phyloP scores from a whole-genome alignment of 1,140 invertebrate species.

The Diachasma alloeum region DNA sequence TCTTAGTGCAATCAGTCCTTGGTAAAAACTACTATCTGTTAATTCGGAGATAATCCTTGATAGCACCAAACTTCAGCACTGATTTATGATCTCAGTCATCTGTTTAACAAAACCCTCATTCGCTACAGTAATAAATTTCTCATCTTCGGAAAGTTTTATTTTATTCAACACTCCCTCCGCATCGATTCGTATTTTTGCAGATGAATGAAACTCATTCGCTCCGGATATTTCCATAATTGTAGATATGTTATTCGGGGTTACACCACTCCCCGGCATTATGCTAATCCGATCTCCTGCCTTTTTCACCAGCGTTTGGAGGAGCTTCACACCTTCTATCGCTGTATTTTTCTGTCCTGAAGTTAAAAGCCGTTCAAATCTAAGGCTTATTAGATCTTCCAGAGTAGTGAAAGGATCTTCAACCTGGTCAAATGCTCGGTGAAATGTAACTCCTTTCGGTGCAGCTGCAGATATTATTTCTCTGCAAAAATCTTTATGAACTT shows the following conservation, averaged over 20 bases:
- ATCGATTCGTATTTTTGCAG: constrained; percentile 66
- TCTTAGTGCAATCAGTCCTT: too few relatives aligned
- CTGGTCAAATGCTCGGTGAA: constrained; percentile 89
- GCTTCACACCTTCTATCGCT: constrained; percentile 72
- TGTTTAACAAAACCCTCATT: constrained; percentile 44
- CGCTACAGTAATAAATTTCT: constrained; percentile 38
- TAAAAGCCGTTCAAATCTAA: constrained; percentile 83
- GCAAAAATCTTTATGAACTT: constrained; percentile 75
- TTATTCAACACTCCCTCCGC: constrained; percentile 23
- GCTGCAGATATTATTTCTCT: constrained; percentile 70
- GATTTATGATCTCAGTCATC: constrained; percentile 37
- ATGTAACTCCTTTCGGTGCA: constrained; percentile 77
- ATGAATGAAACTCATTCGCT: constrained; percentile 79
- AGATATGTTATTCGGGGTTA: constrained; percentile 77
- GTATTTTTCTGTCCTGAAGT: constrained; percentile 80
- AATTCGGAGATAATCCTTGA: too few relatives aligned
- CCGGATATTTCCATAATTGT: constrained; percentile 71
- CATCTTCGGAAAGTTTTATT: background rate
- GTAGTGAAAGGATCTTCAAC: constrained; percentile 69
- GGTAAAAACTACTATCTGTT: too few relatives aligned
- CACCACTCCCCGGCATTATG: constrained; percentile 85
- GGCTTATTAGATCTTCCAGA: constrained; percentile 72
- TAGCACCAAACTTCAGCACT: too few relatives aligned
- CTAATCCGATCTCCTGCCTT: constrained; percentile 69
- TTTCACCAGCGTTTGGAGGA: constrained; percentile 74